Evolutionary conservation across 2,113 vertebrate species (phyloP).

Genomic region (Anguilla rostrata): DNA sequence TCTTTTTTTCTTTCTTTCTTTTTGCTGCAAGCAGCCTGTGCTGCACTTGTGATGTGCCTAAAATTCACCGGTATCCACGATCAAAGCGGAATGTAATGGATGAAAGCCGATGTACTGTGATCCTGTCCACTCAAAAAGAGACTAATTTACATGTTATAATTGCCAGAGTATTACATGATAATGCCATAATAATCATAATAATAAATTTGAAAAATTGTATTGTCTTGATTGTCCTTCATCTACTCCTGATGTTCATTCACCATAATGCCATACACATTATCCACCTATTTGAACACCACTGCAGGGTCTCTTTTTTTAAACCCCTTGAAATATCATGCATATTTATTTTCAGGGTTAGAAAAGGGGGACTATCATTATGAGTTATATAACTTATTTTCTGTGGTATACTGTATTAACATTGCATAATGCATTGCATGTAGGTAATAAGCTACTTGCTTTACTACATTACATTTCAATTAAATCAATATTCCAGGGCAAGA

Average conservation of each 20-base stretch:
- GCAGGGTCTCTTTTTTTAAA: neutral
- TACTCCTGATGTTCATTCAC: neutral
- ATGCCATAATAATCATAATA: neutral
- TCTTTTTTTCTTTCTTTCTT: neutral
- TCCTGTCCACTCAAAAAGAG: neutral
- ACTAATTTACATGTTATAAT: constrained; percentile 1
- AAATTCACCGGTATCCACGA: neutral
- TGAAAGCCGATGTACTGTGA: neutral
- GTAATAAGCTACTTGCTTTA: neutral
- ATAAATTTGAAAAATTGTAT: neutral
- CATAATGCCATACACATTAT: neutral
- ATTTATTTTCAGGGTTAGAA: neutral
- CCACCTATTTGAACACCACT: neutral
- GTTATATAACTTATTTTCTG: neutral
- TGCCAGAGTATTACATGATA: neutral
- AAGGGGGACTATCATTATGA: neutral
- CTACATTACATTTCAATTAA: neutral
- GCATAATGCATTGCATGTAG: neutral
- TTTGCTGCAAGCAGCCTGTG: neutral
- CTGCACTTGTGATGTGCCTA: neutral
- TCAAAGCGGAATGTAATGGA: neutral
- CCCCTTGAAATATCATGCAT: neutral
- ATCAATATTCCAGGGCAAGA: neutral
- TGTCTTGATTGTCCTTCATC: neutral
- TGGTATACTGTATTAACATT: neutral